phyloP scores from a whole-genome alignment of 2,888 invertebrate species.

The Lasioglossum oenotherae region DNA sequence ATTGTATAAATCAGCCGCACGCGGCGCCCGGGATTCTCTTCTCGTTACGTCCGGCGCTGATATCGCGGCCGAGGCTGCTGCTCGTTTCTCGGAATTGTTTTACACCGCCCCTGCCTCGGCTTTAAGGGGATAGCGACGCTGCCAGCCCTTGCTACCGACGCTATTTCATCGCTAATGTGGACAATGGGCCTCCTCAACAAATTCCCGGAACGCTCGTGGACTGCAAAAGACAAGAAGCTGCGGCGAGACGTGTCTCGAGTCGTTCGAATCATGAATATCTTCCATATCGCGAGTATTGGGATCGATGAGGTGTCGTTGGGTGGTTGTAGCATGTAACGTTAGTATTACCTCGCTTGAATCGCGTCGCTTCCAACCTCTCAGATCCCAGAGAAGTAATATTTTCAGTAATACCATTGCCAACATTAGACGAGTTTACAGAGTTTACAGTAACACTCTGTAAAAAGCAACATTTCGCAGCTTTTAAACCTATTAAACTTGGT shows the following conservation, averaged over 20 bases:
- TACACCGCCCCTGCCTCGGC: neutral
- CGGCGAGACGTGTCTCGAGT: neutral
- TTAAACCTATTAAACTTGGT: neutral
- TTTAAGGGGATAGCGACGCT: neutral
- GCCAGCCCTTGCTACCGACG: neutral
- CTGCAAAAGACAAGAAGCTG: neutral
- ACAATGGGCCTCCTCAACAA: neutral
- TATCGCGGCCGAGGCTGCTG: conserved; percentile 22
- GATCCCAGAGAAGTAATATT: neutral
- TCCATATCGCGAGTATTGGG: neutral
- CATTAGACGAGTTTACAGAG: too few species aligned
- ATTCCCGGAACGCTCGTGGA: neutral
- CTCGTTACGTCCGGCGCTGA: conserved; percentile 52
- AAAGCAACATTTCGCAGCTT: neutral
- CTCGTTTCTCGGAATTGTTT: conserved; percentile 1
- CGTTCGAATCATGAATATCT: neutral
- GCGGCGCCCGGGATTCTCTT: conserved; percentile 54
- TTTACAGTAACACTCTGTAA: too few species aligned
- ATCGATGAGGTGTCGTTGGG: neutral
- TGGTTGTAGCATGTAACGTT: neutral
- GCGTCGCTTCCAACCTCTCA: neutral
- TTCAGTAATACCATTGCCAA: neutral
- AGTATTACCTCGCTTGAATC: neutral
- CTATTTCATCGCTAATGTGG: neutral
- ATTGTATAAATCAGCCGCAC: conserved; percentile 63